Evolutionary conservation across 2,797 vertebrate species (phyloP), one percentile per base, ranked within the genome.

Genomic region (Glossophaga mutica): DNA sequence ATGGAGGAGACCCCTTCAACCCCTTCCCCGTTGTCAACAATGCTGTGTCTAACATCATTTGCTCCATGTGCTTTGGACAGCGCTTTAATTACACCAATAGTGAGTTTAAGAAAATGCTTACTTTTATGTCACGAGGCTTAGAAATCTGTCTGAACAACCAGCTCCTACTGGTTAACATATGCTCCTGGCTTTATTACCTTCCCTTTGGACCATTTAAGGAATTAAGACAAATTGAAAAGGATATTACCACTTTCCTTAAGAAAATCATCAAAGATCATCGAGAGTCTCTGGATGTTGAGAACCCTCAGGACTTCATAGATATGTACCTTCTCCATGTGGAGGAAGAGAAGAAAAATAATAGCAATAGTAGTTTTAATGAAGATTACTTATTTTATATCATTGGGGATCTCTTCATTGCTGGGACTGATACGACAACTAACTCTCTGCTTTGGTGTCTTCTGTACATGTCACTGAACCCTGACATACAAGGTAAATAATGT

Each of bases 341-440:
- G 94, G 98, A 98, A 90, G 99, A 96, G 77, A 97, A 96, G 81
- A 98, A 97, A 73, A 91, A 76, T 19, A 94, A 98, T 46, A 96
- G 96, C 7, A 98, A 98, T 78, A 99, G 98, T 93, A 99, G 98
- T 97, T 99, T 99, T 96, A 98, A 98, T 8, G 99, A 99, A 7
- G 99, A 99, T 29, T 99, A 99, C 92, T 98, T 99, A 12, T 99
- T 99, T 97, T 99, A 99, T 94, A 99, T 99, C 94, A 99, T 99
- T 21, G 99, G 99, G 19, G 99, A 99, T 97, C 99, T 99, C 62
- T 99, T 99, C 97, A 98, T 99, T 0, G 99, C 99, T 8, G 99
- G 99, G 85, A 99, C 99, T 0, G 99, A 99, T 96, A 99, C 99
- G 1, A 99, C 99, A 21, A 98, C 99, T 24, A 99, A 99, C 96